Base-by-base conservation (phyloP, 2,797 vertebrate species). In the Botia kubotai region DNA sequence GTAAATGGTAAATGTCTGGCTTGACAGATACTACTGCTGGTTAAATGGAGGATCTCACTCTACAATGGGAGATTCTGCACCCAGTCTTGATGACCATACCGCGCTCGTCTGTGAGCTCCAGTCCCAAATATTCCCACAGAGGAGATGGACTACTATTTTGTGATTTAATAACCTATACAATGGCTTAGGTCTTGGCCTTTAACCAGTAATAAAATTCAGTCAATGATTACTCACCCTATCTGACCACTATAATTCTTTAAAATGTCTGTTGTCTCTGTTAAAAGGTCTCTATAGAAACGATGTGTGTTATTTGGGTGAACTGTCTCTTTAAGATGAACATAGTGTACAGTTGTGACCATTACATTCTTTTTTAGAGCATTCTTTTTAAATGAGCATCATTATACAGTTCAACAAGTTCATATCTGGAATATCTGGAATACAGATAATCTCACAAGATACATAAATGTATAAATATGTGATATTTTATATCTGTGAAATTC, bases 61-160 rank as follows among this genome's bases (percentile, higher is more conserved):
- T 73, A 68, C 62, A 65, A 82, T 86, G 87, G 85, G 67, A 87
- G 85, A 87, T 87, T 87, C 79, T 87, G 85, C 87, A 87, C 87
- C 83, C 79, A 80, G 79, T 62, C 85, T 87, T 87, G 58, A 87
- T 68, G 62, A 81, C 68, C 79, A 87, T 85, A 86, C 85, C 83
- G 19, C 85, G 82, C 71, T 84, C 55, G 72, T 79, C 82, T 86
- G 87, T 79, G 85, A 87, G 83, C 36, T 63, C 75, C 70, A 62
- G 80, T 33, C 12, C 1, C 80, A 65, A 71, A 81, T 50, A 60
- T 83, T 78, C 84, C 85, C 85, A 91, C 82, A 83, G 79, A 71
- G 52, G 19, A 57, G 52, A 68, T 46, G 21, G 19, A 55, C 29
- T 29, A 50, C 50, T 21, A 21, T 48, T 70, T 79, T 29, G 14